A percentile compares a stretch with the other conserved stretches of the same genome.
phyloP scores from a whole-genome alignment of 2,113 vertebrate species.

The Hiodon alosoides region DNA sequence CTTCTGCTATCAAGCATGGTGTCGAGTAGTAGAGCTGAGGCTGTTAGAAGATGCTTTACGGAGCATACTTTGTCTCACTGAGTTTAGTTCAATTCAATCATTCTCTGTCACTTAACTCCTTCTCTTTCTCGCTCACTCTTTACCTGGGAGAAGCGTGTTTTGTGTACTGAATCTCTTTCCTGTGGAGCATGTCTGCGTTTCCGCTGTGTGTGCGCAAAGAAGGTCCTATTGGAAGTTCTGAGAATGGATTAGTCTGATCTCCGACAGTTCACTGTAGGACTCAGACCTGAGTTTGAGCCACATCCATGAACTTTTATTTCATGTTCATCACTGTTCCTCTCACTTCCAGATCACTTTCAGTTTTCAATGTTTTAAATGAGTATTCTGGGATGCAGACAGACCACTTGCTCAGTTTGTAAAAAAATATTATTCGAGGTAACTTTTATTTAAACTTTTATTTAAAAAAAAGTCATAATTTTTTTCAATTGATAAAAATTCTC shows the following conservation, averaged over 20 bases:
- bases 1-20: background rate
- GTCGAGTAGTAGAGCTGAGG: background rate
- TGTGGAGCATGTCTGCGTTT: no score
- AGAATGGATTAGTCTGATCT: slow-evolving; percentile 18
- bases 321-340: slow-evolving; percentile 47
- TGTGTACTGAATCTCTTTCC: no score
- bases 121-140: background rate
- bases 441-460: no score
- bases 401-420: no score
- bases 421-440: no score
- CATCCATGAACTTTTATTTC: no score
- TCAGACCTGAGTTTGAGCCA: slow-evolving; percentile 44
- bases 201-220: no score
- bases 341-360: slow-evolving; percentile 58
- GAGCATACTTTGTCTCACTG: background rate
- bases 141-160: no score
- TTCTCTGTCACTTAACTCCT: background rate
- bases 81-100: background rate
- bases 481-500: no score
- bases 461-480: no score
- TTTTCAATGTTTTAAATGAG: slow-evolving; percentile 10
- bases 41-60: background rate
- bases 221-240: no score
- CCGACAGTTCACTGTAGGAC: slow-evolving; percentile 45
- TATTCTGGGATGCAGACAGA: no score